phyloP scores from a whole-genome alignment of 2,113 vertebrate species.

The Engystomops pustulosus region DNA sequence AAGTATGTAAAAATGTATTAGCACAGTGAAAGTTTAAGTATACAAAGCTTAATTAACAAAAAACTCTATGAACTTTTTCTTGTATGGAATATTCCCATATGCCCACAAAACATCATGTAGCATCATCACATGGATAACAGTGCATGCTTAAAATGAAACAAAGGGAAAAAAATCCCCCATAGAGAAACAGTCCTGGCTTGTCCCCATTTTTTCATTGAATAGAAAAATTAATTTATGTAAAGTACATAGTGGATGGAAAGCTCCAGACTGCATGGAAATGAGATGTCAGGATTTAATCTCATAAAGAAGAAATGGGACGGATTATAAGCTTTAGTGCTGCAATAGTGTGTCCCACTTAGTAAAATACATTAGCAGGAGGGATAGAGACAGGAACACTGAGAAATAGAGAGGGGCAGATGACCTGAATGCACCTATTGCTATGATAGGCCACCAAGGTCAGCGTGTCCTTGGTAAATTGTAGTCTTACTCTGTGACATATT shows the following conservation, averaged over 20 bases:
- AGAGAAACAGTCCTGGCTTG: conserved; percentile 28
- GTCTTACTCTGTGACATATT: too few species aligned
- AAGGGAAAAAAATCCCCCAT: not conserved
- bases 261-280: conserved; percentile 56
- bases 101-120: not conserved
- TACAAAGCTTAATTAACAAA: too few species aligned
- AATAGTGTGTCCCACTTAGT: conserved; percentile 52
- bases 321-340: conserved; percentile 50
- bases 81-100: too few species aligned
- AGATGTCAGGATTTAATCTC: conserved; percentile 58
- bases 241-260: conserved; percentile 52
- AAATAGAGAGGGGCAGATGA: not conserved
- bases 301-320: conserved; percentile 52
- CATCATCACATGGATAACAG: not conserved
- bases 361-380: conserved; percentile 43
- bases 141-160: not conserved
- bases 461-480: not conserved
- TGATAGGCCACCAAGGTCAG: conserved; percentile 18
- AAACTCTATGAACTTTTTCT: too few species aligned
- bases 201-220: conserved; percentile 51
- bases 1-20: too few species aligned
- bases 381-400: not conserved
- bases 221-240: conserved; percentile 58
- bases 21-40: too few species aligned
- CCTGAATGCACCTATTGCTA: conserved; percentile 19